Evolutionary conservation across 2,888 invertebrate species (phyloP).

Genomic region (Thymelicus acteon): DNA sequence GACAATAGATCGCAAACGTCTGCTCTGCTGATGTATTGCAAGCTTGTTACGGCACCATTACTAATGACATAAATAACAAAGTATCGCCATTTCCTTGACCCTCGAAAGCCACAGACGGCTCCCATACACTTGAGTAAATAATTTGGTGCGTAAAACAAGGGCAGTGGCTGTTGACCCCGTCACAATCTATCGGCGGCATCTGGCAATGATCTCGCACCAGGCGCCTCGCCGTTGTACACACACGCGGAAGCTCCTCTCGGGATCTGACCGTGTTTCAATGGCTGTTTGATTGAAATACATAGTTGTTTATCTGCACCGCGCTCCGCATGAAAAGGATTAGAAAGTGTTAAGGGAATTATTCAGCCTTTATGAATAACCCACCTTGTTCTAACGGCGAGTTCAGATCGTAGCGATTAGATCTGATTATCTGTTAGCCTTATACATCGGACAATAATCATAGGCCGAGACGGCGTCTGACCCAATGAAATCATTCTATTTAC

Average conservation of each 20-base stretch:
- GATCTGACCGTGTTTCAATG: conserved; percentile 79
- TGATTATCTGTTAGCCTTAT: conserved; percentile 1
- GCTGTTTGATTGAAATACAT: conserved; percentile 46
- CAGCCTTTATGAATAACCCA: conserved; percentile 15
- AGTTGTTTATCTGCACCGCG: conserved; percentile 50
- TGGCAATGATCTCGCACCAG: conserved; percentile 80
- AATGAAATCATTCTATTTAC: conserved; percentile 70
- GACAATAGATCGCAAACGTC: conserved; percentile 3
- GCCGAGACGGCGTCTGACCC: conserved; percentile 51
- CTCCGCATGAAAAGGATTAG: conserved; percentile 63
- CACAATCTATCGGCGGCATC: conserved; percentile 79
- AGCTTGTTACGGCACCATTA: not conserved
- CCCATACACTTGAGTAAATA: conserved; percentile 61
- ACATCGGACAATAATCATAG: not conserved
- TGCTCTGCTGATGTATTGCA: not conserved
- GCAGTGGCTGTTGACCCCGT: conserved; percentile 83
- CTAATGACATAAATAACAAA: conserved; percentile 46
- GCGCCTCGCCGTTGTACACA: conserved; percentile 53
- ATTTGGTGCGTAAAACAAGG: conserved; percentile 81
- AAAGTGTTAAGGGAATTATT: conserved; percentile 54
- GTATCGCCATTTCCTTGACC: conserved; percentile 61
- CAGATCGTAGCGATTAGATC: not conserved
- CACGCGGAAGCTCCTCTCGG: conserved; percentile 74
- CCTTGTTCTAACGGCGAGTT: not conserved
- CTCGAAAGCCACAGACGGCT: conserved; percentile 54